A percentile compares a stretch with the other conserved stretches of the same genome.
Conservation (phyloP, 2,888 invertebrate genomes). For the Cheilosia pagana region DNA sequence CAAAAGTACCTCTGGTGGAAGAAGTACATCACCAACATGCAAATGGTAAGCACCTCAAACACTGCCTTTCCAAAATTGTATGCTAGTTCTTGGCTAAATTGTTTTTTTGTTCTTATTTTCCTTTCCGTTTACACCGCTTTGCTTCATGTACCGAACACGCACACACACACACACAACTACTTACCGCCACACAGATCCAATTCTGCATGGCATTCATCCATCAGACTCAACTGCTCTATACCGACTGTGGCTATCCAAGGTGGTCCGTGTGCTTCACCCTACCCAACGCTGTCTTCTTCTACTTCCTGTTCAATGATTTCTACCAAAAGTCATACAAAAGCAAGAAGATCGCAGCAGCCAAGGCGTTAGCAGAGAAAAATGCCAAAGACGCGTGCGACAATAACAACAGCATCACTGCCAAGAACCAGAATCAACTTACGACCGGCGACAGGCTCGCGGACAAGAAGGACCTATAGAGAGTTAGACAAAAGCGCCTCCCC, state of each 20-base stretch:
- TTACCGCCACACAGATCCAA: constrained; percentile 87
- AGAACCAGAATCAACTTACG: constrained; percentile 77
- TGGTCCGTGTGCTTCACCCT: constrained; percentile 93
- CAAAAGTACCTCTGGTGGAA: constrained; percentile 97
- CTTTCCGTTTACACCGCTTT: constrained; percentile 39
- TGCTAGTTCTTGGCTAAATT: constrained; percentile 54
- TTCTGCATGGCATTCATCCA: constrained; percentile 95
- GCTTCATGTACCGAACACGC: constrained; percentile 32
- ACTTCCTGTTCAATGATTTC: constrained; percentile 95
- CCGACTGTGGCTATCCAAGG: constrained; percentile 94
- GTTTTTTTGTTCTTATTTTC: constrained; percentile 25
- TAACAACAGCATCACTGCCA: constrained; percentile 78
- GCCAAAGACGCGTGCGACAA: constrained; percentile 77
- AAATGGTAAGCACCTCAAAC: constrained; percentile 88
- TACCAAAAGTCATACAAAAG: constrained; percentile 90
- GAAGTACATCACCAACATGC: constrained; percentile 94
- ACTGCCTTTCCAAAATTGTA: background rate
- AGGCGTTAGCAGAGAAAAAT: constrained; percentile 67
- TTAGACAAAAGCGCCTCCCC: constrained; percentile 39
- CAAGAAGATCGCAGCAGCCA: constrained; percentile 79
- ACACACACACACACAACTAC: constrained; percentile 28
- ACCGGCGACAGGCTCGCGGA: background rate
- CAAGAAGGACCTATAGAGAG: constrained; percentile 64
- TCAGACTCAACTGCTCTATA: constrained; percentile 92
- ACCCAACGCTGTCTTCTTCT: constrained; percentile 96